A percentile compares a stretch with the other conserved stretches of the same genome.
Conservation (phyloP, 2,797 vertebrate species). For the Catharus ustulatus region DNA sequence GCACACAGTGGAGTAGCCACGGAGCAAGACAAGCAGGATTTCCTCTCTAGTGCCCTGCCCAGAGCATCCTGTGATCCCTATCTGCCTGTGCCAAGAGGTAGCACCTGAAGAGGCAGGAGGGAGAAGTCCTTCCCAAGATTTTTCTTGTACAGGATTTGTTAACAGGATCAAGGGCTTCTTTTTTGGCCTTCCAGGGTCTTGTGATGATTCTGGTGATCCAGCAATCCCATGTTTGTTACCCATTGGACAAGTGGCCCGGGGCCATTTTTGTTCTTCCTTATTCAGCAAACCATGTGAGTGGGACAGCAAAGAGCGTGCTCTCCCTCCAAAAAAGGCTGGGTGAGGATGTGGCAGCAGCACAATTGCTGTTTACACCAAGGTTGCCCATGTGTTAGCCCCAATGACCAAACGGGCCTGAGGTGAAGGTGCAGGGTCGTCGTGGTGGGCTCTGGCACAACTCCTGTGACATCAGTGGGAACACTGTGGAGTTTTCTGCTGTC, state of each 20-base stretch:
- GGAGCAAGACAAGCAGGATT: background rate
- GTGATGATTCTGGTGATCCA: background rate
- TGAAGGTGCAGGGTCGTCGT: background rate
- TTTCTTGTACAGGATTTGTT: background rate
- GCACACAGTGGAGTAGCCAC: background rate
- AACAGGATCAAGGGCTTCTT: background rate
- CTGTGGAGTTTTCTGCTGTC: background rate
- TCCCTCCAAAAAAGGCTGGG: background rate
- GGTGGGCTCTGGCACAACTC: background rate
- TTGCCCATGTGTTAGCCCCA: rapidly evolving
- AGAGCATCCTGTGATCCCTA: background rate
- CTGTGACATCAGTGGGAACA: background rate
- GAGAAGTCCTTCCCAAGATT: background rate
- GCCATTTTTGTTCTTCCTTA: background rate
- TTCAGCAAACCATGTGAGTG: background rate
- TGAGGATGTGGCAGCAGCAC: background rate
- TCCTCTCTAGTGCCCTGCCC: background rate
- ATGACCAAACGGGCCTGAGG: background rate
- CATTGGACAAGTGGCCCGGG: background rate
- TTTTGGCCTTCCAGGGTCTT: background rate
- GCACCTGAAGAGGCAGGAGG: background rate
- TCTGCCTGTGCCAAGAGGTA: background rate
- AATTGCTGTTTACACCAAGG: background rate
- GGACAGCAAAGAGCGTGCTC: background rate
- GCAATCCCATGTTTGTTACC: background rate